Base-by-base conservation (phyloP, 2,888 invertebrate species). In the Lasius fuliginosus region DNA sequence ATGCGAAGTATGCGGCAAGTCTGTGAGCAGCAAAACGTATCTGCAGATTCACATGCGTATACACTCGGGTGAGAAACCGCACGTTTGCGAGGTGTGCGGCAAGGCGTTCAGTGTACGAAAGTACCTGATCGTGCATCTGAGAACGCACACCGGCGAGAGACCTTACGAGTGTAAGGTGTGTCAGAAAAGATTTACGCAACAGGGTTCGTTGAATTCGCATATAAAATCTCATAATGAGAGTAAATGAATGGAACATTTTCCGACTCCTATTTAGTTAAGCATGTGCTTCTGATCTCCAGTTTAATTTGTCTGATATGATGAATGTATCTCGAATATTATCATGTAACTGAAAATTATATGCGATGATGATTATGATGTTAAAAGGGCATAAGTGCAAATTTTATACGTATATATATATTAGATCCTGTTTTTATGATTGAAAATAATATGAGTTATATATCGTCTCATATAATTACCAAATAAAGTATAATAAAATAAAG, bases 1-100 rank as follows among this genome's bases (percentile, higher is more conserved):
- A 0, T 95, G 95, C 88, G 93, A 95, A 60, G 87, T 93, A 1
- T 95, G 95, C 88, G 94, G 94, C 0, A 95, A 95, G 76, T 92
- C 92, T 1, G 90, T 94, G 0, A 95, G 95, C 30, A 94, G 93
- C 77, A 94, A 93, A 77, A 92, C 91, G 3, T 94, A 94, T 64
- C 86, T 94, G 36, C 92, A 90, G 60, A 90, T 91, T 18, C 94
- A 94, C 77, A 93, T 93, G 92, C 88, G 92, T 30, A 93, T 93
- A 85, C 93, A 93, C 82, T 91, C 93, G 0, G 93, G 93, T 0
- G 93, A 93, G 42, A 92, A 94, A 53, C 92, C 94, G 0, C 92
- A 93, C 68, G 88, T 93, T 33, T 94, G 94, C 76, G 93, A 94
- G 46, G 69, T 93, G 1, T 94, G 94, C 58, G 94, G 93, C 3